Base-by-base conservation (phyloP, 2,888 invertebrate species). In the Patella depressa region DNA sequence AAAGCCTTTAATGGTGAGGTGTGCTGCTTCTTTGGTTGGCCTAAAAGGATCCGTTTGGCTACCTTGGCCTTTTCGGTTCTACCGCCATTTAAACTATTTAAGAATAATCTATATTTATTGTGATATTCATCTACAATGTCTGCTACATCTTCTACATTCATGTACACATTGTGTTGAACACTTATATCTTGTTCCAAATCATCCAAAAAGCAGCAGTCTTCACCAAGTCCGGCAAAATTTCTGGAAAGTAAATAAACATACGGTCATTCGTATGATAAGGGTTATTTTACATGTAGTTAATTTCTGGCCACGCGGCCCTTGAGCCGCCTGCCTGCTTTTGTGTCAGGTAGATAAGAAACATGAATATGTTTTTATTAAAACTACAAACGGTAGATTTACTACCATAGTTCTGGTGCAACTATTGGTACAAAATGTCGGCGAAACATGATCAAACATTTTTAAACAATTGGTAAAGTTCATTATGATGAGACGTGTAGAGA, bases 131-230 rank as follows among this genome's bases (percentile, higher is more conserved):
- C 79, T 54, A 82, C 72, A 34, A 83, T 72, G 19, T 71, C 79
- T n/a, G 79, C 74, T 15, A 83, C 79, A 71, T 84, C 78, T 14
- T 83, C 79, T 19, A 81, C 34, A 19, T 81, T 81, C 15, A 84
- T 75, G 19, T 81, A 80, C 15, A 81, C 79, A 78, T 85, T 83
- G 24, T 81, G 70, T 78, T 77, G 57, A 71, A 74, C 12, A 70
- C 57, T 59, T 72, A 24, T 2, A 54, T 74, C 73, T 53, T 34
- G 53, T 75, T 55, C n/a, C 65, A 71, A 53, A 24, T 24, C 57
- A 19, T 75, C 55, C 17, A 59, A 34, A 14, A 53, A 17, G n/a
- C 76, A 65, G 14, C 80, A 17, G 14, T 71, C 54, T 12, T 53
- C 45, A 3, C 71, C 79, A 19, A 82, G 74, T n/a, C 82, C 82